phyloP scores from a whole-genome alignment of 2,888 invertebrate genomes.

The Nomada ferruginata region DNA sequence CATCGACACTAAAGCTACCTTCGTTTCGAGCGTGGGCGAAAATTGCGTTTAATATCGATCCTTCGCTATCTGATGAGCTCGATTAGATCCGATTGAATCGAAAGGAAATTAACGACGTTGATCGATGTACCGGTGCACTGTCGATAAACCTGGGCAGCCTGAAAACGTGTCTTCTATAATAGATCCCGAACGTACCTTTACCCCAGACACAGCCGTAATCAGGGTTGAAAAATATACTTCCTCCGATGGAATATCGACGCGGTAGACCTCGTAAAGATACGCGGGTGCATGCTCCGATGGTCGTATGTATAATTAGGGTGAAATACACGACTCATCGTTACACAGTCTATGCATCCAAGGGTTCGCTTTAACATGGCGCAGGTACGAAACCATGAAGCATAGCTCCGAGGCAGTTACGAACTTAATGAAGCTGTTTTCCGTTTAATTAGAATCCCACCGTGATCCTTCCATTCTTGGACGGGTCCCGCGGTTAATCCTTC shows the following conservation, averaged over 20 bases:
- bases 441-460: conserved; percentile 83
- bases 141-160: conserved; percentile 1
- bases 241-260: not conserved
- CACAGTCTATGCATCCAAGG: conserved; percentile 47
- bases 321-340: conserved; percentile 59
- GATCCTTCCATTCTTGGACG: conserved; percentile 79
- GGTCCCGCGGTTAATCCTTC: conserved; percentile 77
- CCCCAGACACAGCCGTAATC: not conserved
- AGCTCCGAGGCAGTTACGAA: conserved; percentile 76
- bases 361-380: conserved; percentile 55
- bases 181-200: not conserved
- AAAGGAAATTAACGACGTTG: conserved; percentile 55
- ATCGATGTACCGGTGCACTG: conserved; percentile 32
- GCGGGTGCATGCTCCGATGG: conserved; percentile 23
- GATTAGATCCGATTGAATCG: conserved; percentile 56
- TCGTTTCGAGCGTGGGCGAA: conserved; percentile 31
- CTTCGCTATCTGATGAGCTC: conserved; percentile 47
- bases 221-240: not conserved
- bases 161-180: conserved; percentile 16
- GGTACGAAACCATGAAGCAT: conserved; percentile 64
- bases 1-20: conserved; percentile 13
- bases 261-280: not conserved
- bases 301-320: conserved; percentile 48
- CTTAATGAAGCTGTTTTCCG: conserved; percentile 83
- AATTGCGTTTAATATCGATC: conserved; percentile 51